Percentiles rank a stretch among this genome's conserved stretches.
These are phyloP conservation scores for Triplophysa rosa DNA, from an alignment of 2,113 vertebrate genomes.

Conservation along the genomic window DNA sequence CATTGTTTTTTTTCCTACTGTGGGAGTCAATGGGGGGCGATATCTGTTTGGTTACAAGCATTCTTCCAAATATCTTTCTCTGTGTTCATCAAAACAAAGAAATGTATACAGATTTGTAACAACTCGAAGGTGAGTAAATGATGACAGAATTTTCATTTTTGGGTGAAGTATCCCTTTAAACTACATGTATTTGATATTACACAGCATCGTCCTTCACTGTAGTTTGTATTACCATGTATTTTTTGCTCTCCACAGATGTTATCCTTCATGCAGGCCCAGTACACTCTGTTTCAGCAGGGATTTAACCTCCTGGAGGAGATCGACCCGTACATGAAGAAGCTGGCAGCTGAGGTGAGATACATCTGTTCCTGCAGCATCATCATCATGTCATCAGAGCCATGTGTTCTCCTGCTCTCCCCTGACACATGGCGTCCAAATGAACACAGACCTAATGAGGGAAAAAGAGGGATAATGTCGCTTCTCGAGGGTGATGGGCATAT, in stretches of 20 bases:
- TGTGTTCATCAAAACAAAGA: too few species aligned
- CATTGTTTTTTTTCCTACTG: too few species aligned
- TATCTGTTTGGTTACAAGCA: too few species aligned
- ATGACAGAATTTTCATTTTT: too few species aligned
- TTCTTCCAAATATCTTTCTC: too few species aligned
- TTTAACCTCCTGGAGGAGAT: constrained; percentile 92
- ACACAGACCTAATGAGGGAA: constrained; percentile 2
- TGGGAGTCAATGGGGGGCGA: too few species aligned
- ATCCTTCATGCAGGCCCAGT: constrained; percentile 96
- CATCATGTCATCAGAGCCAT: constrained; percentile 1
- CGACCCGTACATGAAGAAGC: constrained; percentile 92
- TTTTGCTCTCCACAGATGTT: constrained; percentile 81
- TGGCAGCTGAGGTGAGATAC: constrained; percentile 86
- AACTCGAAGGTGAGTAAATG: too few species aligned
- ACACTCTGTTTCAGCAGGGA: constrained; percentile 95
- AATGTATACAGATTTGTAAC: too few species aligned
- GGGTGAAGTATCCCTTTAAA: neutral
- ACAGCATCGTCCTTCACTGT: constrained; percentile 65
- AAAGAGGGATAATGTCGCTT: constrained; percentile 21
- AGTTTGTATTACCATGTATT: neutral
- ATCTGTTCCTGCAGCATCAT: constrained; percentile 29
- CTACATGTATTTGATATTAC: constrained; percentile 54
- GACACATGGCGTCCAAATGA: neutral
- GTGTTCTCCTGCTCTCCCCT: constrained; percentile 8
- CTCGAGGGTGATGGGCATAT: neutral